phyloP scores from a whole-genome alignment of 2,113 vertebrate species.

The Perca fluviatilis region DNA sequence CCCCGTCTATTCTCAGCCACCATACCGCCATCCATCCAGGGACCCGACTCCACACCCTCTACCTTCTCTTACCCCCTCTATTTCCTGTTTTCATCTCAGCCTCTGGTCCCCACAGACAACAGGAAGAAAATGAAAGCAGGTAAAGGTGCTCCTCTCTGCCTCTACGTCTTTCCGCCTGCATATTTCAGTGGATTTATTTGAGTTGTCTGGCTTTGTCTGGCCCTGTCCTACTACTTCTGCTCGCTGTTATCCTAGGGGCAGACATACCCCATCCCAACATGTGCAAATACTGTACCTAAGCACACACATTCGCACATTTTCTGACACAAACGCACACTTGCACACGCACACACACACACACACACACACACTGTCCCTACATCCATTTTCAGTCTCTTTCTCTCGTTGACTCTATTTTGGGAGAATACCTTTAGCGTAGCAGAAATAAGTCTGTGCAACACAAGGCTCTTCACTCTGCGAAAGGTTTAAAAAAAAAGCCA shows the following conservation, averaged over 20 bases:
- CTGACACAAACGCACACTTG: neutral
- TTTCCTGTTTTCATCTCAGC: conserved; percentile 67
- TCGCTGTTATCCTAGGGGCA: neutral
- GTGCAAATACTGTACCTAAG: neutral
- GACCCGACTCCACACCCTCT: conserved; percentile 45
- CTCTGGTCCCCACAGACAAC: conserved; percentile 62
- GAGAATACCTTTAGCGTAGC: conserved; percentile 47
- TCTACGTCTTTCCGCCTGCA: conserved; percentile 55
- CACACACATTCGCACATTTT: neutral
- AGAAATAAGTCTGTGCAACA: conserved; percentile 73
- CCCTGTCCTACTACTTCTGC: conserved; percentile 41
- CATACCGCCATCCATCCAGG: conserved; percentile 29
- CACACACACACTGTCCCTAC: neutral
- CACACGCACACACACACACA: neutral
- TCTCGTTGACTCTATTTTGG: conserved; percentile 53
- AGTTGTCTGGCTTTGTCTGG: conserved; percentile 49
- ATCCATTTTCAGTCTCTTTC: conserved; percentile 15
- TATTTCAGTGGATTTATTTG: conserved; percentile 74
- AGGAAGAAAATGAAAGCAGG: conserved; percentile 67
- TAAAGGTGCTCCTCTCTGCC: conserved; percentile 51
- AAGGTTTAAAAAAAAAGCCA: conserved; percentile 67
- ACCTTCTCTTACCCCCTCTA: conserved; percentile 40
- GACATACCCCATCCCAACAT: neutral
- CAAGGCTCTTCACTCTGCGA: conserved; percentile 47
- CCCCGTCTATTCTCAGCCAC: conserved; percentile 52